Evolutionary conservation across 2,113 vertebrate species (phyloP).

Genomic region (Daboia siamensis): DNA sequence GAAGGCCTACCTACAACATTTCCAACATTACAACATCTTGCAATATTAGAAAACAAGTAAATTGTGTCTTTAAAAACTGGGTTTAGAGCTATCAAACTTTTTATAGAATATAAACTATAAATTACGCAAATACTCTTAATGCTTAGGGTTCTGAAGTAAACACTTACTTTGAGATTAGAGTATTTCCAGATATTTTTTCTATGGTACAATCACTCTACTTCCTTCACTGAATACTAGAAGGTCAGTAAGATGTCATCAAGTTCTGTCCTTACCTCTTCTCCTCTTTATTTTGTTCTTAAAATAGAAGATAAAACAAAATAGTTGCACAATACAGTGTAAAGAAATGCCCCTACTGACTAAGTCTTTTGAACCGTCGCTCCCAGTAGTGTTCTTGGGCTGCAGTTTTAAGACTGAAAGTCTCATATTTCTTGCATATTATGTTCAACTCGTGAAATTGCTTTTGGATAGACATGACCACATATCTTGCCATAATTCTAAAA

Average conservation of each 20-base stretch:
- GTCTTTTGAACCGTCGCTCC: not conserved
- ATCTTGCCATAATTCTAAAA: not conserved
- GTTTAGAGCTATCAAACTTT: not conserved
- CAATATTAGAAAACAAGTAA: not conserved
- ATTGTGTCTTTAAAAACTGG: not conserved
- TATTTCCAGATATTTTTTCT: not conserved
- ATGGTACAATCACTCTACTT: not conserved
- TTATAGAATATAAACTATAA: not conserved
- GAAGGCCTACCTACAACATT: not conserved
- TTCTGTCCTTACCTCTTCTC: not conserved
- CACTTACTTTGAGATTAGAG: not conserved
- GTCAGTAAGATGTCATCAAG: not conserved
- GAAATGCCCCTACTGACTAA: not conserved
- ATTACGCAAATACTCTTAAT: not conserved
- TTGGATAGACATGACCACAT: not conserved
- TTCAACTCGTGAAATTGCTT: not conserved
- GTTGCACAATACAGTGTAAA: not conserved
- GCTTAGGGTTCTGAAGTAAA: not conserved
- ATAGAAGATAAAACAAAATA: not conserved
- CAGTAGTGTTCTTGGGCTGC: not conserved
- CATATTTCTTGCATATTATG: not conserved
- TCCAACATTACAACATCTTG: not conserved
- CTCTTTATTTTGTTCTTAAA: not conserved
- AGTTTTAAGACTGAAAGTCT: not conserved
- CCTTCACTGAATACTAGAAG: not conserved